phyloP scores from a whole-genome alignment of 1,140 invertebrate genomes.

The Myzus persicae region DNA sequence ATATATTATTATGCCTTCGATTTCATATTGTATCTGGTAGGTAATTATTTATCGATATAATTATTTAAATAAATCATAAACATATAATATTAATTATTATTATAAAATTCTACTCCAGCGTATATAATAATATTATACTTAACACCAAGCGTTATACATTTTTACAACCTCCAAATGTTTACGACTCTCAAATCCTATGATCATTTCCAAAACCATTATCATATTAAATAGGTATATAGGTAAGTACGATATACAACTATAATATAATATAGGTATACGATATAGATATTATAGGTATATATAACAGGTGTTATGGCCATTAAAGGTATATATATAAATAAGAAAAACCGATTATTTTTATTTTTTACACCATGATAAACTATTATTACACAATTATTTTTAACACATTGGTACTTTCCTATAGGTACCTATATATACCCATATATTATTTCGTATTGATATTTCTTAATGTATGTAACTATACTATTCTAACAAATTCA shows the following conservation, averaged over 20 bases:
- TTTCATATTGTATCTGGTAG: neutral
- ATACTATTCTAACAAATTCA: too few relatives aligned
- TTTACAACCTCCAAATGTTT: constrained; percentile 13
- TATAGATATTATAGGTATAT: neutral
- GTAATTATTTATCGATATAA: neutral
- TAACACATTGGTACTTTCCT: neutral
- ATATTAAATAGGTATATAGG: too few relatives aligned
- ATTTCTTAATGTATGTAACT: too few relatives aligned
- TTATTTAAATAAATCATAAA: constrained; percentile 13
- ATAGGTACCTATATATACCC: neutral
- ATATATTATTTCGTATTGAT: neutral
- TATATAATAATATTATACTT: neutral
- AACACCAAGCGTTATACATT: constrained; percentile 9
- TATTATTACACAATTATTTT: neutral
- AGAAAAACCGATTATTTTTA: neutral
- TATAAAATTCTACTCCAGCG: neutral
- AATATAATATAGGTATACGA: too few relatives aligned
- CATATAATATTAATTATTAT: too few relatives aligned
- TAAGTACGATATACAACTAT: neutral
- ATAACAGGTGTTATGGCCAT: too few relatives aligned
- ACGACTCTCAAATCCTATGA: neutral
- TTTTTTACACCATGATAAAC: neutral
- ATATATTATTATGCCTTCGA: neutral
- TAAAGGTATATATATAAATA: too few relatives aligned
- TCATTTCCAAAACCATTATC: neutral